Evolutionary conservation across 2,888 invertebrate species (phyloP).

Genomic region (Arenicola marina): DNA sequence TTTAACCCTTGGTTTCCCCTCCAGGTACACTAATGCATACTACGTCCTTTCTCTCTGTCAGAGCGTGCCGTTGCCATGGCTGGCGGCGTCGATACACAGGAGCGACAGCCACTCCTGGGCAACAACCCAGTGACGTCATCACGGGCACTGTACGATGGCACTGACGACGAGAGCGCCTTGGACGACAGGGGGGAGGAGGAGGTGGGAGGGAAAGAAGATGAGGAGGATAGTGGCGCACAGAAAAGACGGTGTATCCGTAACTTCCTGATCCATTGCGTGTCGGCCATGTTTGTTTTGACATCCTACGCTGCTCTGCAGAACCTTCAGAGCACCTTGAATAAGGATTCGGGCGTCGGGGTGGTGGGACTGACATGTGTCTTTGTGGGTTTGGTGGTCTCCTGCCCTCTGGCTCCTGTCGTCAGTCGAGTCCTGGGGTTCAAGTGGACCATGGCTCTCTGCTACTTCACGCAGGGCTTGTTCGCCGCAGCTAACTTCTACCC

Average conservation of each 20-base stretch:
- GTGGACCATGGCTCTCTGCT: constrained; percentile 53
- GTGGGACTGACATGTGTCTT: constrained; percentile 54
- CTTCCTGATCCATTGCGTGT: constrained; percentile 46
- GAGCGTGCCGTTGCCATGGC: too few relatives aligned
- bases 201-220: not conserved
- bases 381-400: constrained; percentile 50
- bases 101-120: too few relatives aligned
- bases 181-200: not conserved
- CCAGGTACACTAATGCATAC: too few relatives aligned
- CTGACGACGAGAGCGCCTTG: not conserved
- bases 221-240: not conserved
- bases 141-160: not conserved
- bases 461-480: constrained; percentile 46
- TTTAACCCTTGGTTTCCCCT: too few relatives aligned
- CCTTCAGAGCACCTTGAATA: constrained; percentile 51
- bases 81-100: too few relatives aligned
- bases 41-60: too few relatives aligned
- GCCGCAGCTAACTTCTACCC: constrained; percentile 55
- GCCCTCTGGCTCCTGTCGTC: constrained; percentile 52
- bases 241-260: constrained; percentile 39
- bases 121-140: too few relatives aligned
- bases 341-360: constrained; percentile 45
- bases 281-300: constrained; percentile 55
- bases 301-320: constrained; percentile 54
- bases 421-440: constrained; percentile 50